A percentile compares a stretch with the other conserved stretches of the same genome.
phyloP scores from a whole-genome alignment of 1,140 invertebrate genomes.

The Theocolax elegans region DNA sequence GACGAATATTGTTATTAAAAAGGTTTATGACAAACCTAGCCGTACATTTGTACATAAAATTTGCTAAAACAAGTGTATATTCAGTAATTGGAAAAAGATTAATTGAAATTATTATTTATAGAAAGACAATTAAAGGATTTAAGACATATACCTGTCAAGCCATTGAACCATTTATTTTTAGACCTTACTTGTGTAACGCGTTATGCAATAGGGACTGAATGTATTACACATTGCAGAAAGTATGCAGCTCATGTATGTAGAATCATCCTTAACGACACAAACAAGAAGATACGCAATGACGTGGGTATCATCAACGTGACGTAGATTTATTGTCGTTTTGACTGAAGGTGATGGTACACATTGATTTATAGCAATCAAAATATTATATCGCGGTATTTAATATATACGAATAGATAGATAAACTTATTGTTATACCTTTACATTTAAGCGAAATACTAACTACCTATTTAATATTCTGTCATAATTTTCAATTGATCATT shows the following conservation, averaged over 20 bases:
- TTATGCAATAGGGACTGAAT: conserved; percentile 9
- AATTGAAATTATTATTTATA: too few relatives aligned
- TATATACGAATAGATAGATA: not conserved
- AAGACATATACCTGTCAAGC: too few relatives aligned
- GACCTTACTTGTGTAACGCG: too few relatives aligned
- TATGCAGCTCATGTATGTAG: conserved; percentile 11
- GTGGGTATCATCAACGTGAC: conserved; percentile 22
- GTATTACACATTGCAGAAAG: not conserved
- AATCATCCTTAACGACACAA: conserved; percentile 28
- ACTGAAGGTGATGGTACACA: conserved; percentile 11
- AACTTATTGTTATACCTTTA: not conserved
- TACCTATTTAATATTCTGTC: too few relatives aligned
- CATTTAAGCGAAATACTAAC: not conserved
- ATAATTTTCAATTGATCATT: too few relatives aligned
- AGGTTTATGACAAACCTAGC: too few relatives aligned
- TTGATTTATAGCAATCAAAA: conserved; percentile 23
- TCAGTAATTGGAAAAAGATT: too few relatives aligned
- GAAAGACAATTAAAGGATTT: too few relatives aligned
- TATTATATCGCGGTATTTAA: conserved; percentile 1
- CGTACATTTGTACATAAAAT: too few relatives aligned
- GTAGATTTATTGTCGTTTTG: conserved; percentile 30
- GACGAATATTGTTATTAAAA: too few relatives aligned
- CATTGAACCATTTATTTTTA: too few relatives aligned
- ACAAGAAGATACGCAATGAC: conserved; percentile 21
- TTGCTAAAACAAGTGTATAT: too few relatives aligned